phyloP scores from a whole-genome alignment of 2,888 invertebrate species.

The Cephalotes varians region DNA sequence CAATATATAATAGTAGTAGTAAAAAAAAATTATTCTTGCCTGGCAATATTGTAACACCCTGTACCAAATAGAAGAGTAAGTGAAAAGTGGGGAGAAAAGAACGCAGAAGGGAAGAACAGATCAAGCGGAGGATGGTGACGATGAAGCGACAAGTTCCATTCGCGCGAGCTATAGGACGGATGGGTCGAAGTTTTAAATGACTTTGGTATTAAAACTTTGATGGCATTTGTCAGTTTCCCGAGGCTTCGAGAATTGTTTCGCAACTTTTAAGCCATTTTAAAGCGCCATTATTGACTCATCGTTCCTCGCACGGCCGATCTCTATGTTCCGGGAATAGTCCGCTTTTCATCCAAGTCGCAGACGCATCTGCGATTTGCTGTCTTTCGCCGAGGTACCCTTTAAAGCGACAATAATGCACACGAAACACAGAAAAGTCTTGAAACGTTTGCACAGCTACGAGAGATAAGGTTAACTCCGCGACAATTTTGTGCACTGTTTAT shows the following conservation, averaged over 20 bases:
- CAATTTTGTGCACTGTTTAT: slow-evolving; percentile 24
- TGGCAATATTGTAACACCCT: slow-evolving; percentile 24
- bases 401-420: background rate
- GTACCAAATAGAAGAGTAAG: slow-evolving; percentile 29
- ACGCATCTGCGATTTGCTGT: slow-evolving; percentile 40
- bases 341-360: slow-evolving; percentile 23
- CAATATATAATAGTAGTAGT: background rate
- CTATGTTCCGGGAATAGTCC: background rate
- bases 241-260: slow-evolving; percentile 80
- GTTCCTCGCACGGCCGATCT: slow-evolving; percentile 46
- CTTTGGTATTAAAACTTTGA: slow-evolving; percentile 84
- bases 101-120: slow-evolving; percentile 36
- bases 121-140: slow-evolving; percentile 45
- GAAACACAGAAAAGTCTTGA: background rate
- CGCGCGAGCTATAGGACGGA: slow-evolving; percentile 78
- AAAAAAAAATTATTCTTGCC: background rate
- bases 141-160: slow-evolving; percentile 74
- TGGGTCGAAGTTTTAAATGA: slow-evolving; percentile 82
- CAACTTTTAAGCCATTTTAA: slow-evolving; percentile 81
- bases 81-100: background rate
- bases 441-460: background rate
- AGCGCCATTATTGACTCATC: slow-evolving; percentile 76
- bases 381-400: background rate
- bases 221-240: slow-evolving; percentile 82
- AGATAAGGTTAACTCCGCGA: slow-evolving; percentile 4